These are phyloP conservation scores for Acronicta alni DNA, from an alignment of 2,888 invertebrate genomes.

Conservation along the genomic window DNA sequence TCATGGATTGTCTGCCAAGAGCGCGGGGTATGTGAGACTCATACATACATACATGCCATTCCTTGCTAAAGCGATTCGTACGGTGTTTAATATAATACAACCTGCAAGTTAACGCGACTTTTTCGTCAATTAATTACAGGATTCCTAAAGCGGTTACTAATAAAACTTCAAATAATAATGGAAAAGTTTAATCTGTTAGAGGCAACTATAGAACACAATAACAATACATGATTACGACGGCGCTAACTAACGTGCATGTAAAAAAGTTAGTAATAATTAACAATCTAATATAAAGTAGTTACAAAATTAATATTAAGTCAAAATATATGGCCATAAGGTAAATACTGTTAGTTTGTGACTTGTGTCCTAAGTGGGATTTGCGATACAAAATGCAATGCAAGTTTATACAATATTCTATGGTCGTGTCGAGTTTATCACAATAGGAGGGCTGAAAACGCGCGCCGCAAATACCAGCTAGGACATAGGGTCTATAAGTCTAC, in stretches of 20 bases:
- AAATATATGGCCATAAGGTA: conserved; percentile 28
- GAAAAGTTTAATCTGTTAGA: conserved; percentile 48
- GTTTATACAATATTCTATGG: too few species aligned
- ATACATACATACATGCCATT: too few species aligned
- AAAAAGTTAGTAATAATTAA: conserved; percentile 41
- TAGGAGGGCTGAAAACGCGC: too few species aligned
- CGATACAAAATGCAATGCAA: background rate
- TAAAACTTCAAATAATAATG: conserved; percentile 36
- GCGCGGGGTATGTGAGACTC: too few species aligned
- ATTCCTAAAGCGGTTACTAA: conserved; percentile 6
- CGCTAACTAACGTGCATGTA: conserved; percentile 23
- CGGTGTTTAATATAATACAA: too few species aligned
- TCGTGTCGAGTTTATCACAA: too few species aligned
- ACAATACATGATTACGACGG: conserved; percentile 36
- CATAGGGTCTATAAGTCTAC: too few species aligned
- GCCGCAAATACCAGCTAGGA: too few species aligned
- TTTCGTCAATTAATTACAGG: too few species aligned
- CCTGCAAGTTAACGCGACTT: too few species aligned
- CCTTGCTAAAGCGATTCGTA: too few species aligned
- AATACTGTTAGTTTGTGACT: conserved; percentile 40
- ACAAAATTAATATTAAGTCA: conserved; percentile 23
- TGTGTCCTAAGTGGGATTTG: conserved; percentile 1
- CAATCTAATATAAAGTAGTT: conserved; percentile 9
- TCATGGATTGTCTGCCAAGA: too few species aligned
- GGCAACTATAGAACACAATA: conserved; percentile 41